A percentile compares a stretch with the other conserved stretches of the same genome.
These are phyloP conservation scores for Solenodon paradoxus DNA, from an alignment of 2,113 vertebrate genomes.

Conservation along the genomic window DNA sequence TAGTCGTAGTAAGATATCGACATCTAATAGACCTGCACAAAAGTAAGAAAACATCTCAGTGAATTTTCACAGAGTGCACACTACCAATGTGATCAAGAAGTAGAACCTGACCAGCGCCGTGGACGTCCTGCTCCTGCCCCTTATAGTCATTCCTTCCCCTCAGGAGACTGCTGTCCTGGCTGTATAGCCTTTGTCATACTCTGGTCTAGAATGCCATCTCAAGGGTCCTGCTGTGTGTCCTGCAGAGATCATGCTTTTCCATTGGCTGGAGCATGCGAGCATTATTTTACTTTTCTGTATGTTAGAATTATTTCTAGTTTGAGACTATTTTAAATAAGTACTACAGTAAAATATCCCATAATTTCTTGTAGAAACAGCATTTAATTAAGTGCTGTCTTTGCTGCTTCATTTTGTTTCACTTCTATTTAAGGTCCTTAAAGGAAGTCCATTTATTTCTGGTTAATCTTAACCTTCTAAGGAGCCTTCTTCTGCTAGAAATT, in stretches of 20 bases:
- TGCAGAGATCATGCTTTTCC: background rate
- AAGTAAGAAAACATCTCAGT: no score
- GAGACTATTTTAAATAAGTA: background rate
- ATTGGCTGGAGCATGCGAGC: accelerated
- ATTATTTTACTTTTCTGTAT: background rate
- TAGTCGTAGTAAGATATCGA: background rate
- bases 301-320: background rate
- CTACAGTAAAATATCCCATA: background rate
- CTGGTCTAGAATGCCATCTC: background rate
- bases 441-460: background rate
- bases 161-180: background rate
- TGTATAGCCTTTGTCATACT: no score
- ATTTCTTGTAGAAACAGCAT: background rate
- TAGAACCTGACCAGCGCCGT: accelerated
- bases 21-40: accelerated
- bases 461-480: background rate
- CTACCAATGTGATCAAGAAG: no score
- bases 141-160: background rate
- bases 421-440: background rate
- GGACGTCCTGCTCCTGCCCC: background rate
- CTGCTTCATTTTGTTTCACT: background rate
- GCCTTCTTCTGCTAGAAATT: background rate
- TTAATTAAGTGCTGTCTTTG: background rate
- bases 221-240: background rate
- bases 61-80: background rate